These are phyloP conservation scores for Gavia stellata DNA, from an alignment of 2,113 vertebrate genomes.

Conservation along the genomic window DNA sequence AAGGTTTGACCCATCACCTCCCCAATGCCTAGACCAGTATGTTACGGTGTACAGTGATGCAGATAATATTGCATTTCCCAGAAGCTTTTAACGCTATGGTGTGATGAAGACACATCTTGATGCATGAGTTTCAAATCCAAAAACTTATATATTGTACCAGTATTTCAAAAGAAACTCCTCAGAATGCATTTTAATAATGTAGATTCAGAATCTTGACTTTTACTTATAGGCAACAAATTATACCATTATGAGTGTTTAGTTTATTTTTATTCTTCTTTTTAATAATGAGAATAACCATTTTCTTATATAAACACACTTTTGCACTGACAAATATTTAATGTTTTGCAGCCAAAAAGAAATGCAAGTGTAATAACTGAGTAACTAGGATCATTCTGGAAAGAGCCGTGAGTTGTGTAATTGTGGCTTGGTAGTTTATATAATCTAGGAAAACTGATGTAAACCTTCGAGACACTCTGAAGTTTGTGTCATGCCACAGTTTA, in stretches of 20 bases:
- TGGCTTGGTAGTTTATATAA: neutral
- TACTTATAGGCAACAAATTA: neutral
- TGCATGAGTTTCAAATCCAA: neutral
- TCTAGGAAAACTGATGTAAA: neutral
- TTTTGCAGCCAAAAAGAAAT: neutral
- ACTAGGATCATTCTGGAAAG: neutral
- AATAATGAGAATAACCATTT: neutral
- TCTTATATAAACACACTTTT: neutral
- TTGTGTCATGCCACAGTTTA: neutral
- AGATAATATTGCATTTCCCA: neutral
- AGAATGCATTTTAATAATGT: neutral
- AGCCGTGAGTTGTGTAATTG: neutral
- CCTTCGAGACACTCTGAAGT: neutral
- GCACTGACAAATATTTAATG: neutral
- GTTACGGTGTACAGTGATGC: neutral
- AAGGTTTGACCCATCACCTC: neutral
- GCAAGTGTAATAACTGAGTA: neutral
- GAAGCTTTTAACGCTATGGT: neutral
- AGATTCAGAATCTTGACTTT: neutral
- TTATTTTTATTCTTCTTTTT: neutral
- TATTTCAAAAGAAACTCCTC: neutral
- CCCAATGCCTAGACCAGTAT: rapidly evolving
- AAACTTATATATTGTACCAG: neutral
- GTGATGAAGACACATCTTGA: neutral
- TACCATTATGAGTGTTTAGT: neutral